phyloP scores from a whole-genome alignment of 2,797 vertebrate species.

The Pseudochaenichthys georgianus region DNA sequence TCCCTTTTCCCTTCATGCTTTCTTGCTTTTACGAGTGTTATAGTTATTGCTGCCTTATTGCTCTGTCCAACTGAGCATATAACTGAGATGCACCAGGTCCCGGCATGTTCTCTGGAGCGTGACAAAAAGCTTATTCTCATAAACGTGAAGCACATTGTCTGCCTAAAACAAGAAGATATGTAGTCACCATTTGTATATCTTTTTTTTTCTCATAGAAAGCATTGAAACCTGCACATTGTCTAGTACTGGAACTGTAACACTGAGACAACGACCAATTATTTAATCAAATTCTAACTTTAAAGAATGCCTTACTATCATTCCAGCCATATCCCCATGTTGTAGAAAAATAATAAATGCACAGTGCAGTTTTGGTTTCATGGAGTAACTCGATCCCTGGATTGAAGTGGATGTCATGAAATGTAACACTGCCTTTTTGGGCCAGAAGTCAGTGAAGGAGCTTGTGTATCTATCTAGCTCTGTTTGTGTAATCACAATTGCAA shows the following conservation, averaged over 20 bases:
- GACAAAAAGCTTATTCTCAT: conserved; percentile 1
- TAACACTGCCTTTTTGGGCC: background rate
- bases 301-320: background rate
- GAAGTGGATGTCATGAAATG: background rate
- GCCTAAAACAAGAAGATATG: background rate
- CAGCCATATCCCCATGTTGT: background rate
- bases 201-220: background rate
- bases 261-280: background rate
- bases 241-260: no score
- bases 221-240: background rate
- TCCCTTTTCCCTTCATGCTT: conserved; percentile 7
- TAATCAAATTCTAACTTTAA: background rate
- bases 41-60: conserved; percentile 23
- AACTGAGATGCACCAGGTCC: conserved; percentile 12
- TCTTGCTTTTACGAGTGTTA: conserved; percentile 23
- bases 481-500: background rate
- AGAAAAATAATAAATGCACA: background rate
- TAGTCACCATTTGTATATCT: no score
- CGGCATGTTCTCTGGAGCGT: background rate
- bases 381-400: background rate
- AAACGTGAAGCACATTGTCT: background rate
- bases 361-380: background rate
- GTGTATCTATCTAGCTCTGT: background rate
- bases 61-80: background rate
- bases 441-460: background rate